Evolutionary conservation across 2,888 invertebrate species (phyloP).

Genomic region (Leptinotarsa juncta): DNA sequence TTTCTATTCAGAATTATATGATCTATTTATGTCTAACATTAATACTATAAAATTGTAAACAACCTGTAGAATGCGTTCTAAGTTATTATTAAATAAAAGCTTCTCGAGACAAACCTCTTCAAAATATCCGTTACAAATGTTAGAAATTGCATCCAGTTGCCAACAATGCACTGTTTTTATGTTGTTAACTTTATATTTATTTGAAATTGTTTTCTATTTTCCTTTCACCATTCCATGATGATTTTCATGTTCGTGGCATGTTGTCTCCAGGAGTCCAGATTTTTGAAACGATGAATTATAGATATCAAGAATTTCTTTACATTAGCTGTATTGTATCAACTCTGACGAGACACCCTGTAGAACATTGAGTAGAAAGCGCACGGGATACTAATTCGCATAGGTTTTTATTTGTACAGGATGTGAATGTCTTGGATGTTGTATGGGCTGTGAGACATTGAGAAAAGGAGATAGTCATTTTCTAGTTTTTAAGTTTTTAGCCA

Average conservation of each 20-base stretch:
- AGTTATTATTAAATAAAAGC: not conserved
- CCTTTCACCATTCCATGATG: constrained; percentile 10
- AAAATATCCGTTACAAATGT: not conserved
- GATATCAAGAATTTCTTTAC: not conserved
- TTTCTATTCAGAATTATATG: too few species aligned
- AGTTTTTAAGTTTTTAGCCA: constrained; percentile 34
- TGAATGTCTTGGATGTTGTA: constrained; percentile 47
- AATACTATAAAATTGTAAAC: not conserved
- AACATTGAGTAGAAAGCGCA: not conserved
- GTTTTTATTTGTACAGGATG: constrained; percentile 22
- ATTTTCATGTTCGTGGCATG: not conserved
- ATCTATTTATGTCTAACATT: too few species aligned
- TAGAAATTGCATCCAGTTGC: constrained; percentile 4
- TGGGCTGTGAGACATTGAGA: constrained; percentile 49
- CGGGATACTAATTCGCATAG: not conserved
- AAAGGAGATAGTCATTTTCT: constrained; percentile 40
- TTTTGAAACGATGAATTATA: not conserved
- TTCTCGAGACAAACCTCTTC: not conserved
- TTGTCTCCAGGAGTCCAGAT: not conserved
- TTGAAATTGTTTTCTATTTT: not conserved
- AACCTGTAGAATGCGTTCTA: not conserved
- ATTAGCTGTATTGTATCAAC: not conserved
- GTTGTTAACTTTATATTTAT: not conserved
- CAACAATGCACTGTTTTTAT: not conserved
- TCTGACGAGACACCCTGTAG: not conserved